phyloP scores from a whole-genome alignment of 2,797 vertebrate species.

The Lepilemur septentrionalis region DNA sequence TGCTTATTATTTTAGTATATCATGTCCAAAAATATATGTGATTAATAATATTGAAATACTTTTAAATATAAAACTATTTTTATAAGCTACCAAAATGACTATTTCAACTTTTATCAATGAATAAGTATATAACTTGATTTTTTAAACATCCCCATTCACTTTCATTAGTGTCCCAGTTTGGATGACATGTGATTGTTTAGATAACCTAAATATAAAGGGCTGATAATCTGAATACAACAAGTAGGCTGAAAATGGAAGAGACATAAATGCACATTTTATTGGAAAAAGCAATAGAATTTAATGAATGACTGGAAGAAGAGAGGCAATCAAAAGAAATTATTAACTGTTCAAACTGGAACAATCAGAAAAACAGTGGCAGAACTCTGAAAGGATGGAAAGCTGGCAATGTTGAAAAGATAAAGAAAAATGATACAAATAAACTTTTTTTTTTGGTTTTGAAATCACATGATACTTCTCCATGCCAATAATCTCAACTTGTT shows the following conservation, averaged over 20 bases:
- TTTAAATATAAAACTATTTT: not conserved
- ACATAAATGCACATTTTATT: not conserved
- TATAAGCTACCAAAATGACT: not conserved
- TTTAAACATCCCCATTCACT: not conserved
- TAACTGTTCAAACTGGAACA: not conserved
- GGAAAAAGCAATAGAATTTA: not conserved
- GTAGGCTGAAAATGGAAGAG: not conserved
- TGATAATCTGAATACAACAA: not conserved
- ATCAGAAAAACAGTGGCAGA: not conserved
- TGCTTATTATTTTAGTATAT: not conserved
- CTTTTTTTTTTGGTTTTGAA: not conserved
- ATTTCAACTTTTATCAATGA: not conserved
- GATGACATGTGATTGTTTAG: not conserved
- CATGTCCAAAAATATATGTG: not conserved
- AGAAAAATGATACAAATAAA: not conserved
- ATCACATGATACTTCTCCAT: not conserved
- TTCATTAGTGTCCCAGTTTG: not conserved
- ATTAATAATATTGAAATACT: not conserved
- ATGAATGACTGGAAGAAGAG: not conserved
- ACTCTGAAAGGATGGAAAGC: not conserved
- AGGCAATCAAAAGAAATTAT: not conserved
- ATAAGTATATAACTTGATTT: not conserved
- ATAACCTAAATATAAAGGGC: not conserved
- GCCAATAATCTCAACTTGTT: not conserved
- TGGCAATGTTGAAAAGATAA: not conserved